Conservation (phyloP, 2,113 vertebrate species). For the Lamprotornis superbus region DNA sequence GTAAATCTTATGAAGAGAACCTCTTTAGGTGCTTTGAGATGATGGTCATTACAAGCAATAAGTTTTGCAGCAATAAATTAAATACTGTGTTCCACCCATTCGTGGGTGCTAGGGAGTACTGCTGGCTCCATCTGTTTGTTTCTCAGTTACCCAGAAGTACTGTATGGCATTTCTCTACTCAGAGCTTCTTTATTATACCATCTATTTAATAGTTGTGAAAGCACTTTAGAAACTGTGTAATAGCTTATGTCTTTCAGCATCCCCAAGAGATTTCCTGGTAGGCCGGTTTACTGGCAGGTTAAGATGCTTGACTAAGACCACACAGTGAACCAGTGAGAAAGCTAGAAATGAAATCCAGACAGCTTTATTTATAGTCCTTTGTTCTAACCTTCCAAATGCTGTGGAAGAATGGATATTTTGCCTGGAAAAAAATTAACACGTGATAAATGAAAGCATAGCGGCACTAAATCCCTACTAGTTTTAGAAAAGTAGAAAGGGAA, state of each 20-base stretch:
- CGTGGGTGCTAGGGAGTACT: not conserved
- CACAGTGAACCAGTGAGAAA: not conserved
- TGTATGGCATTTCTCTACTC: not conserved
- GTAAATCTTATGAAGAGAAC: not conserved
- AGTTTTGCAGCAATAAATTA: not conserved
- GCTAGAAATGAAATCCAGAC: conserved; percentile 5
- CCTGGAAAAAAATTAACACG: not conserved
- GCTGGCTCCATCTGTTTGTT: not conserved
- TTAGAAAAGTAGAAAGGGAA: not conserved
- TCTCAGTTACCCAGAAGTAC: not conserved
- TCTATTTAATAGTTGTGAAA: not conserved
- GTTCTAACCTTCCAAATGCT: not conserved
- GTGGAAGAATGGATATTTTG: not conserved
- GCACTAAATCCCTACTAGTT: not conserved
- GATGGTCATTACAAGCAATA: not conserved
- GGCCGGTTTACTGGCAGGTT: not conserved
- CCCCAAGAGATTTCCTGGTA: not conserved
- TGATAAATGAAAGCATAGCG: not conserved
- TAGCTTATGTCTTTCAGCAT: not conserved
- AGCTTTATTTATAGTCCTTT: not conserved
- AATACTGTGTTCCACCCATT: not conserved
- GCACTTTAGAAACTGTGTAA: not conserved
- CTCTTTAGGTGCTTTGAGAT: not conserved
- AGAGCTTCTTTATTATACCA: not conserved
- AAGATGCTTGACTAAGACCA: not conserved